Evolutionary conservation across 2,113 vertebrate species (phyloP), one percentile per base, ranked within the genome.

Genomic region (Pyxicephalus adspersus): DNA sequence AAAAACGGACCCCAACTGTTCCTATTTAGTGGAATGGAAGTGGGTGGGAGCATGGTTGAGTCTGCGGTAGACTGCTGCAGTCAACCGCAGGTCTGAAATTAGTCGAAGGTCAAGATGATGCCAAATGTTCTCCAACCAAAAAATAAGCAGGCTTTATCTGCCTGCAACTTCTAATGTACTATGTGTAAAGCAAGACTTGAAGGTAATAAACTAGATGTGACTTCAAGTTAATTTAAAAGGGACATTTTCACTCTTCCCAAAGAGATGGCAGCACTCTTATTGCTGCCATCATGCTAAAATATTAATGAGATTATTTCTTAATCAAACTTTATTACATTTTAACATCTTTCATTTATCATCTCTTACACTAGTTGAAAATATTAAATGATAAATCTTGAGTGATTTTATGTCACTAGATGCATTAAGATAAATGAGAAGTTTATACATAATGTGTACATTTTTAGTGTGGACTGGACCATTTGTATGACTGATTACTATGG

Each of bases 311-410:
- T 73, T 57, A 58, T 20, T 22, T 73, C 70, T 57, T 73, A 73
- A 73, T 73, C 70, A 73, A 73, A 57, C 70, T 73, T 73, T 73
- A 73, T 73, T 73, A n/a, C 70, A 3, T 58, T 28, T 57, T 57
- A 57, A 58, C 70, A 73, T 73, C 70, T 34, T 73, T 58, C 70
- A 73, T 73, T 73, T 28, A 73, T 73, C 70, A 57, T 57, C 70
- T 19, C 70, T 57, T 72, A 51, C 52, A 57, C 51, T 34, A 29
- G 54, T 58, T 57, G 52, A 28, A 22, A 15, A 45, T 45, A 8
- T 13, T 45, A 13, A 45, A 45, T 28, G 15, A 73, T 73, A 73
- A 34, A 73, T 73, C 70, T 15, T 73, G 52, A n/a, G 57, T 34
- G 4, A 17, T 22, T 57, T 57, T 6, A 52, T 20, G 11, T 73